Evolutionary conservation across 2,888 invertebrate genomes (phyloP), one percentile per base, ranked within the genome.

Genomic region (Tribolium freemani): DNA sequence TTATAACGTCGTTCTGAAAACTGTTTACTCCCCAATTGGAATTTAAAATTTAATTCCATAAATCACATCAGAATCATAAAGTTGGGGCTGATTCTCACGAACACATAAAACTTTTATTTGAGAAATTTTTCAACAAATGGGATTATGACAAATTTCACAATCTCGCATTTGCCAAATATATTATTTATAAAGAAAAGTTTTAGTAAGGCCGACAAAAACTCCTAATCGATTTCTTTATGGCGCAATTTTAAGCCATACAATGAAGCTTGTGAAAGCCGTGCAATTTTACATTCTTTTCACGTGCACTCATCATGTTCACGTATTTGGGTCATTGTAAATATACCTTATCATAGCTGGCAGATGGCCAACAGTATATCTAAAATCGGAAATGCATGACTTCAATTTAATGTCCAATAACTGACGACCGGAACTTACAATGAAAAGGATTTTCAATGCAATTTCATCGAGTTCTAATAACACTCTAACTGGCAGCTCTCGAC

Each of bases 381-480:
- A 70, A 73, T 66, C 69, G 66, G 66, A 73, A 70, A 70, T 70
- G 38, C 46, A 58, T 26, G 57, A 67, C 58, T 67, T 45, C 56
- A 44, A 70, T 63, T 26, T 63, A 56, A 38, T 51, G 53, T 48
- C 38, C 61, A 38, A 53, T 69, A 53, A 53, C 5, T 38, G 20
- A 9, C 10, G 21, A 6, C 21, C 61, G 69, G 50, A 48, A 46
- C 10, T 44, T 2, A 50, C 46, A 11, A 46, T 50, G 61, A 46
- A 30, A 61, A 31, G 26, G 61, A 50, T 51, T 51, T 51, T 51
- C n/a, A 51, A 51, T 51, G 16, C 16, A 20, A 20, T 20, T 51
- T 38, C 38, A 38, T 38, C 9, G 38, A 38, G 38, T 8, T n/a
- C 38, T 38, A 38, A 38, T 38, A 38, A 8, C 5, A 38, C 9